These are phyloP conservation scores for Drosophila neotestacea DNA, from an alignment of 2,888 invertebrate species.

Conservation along the genomic window DNA sequence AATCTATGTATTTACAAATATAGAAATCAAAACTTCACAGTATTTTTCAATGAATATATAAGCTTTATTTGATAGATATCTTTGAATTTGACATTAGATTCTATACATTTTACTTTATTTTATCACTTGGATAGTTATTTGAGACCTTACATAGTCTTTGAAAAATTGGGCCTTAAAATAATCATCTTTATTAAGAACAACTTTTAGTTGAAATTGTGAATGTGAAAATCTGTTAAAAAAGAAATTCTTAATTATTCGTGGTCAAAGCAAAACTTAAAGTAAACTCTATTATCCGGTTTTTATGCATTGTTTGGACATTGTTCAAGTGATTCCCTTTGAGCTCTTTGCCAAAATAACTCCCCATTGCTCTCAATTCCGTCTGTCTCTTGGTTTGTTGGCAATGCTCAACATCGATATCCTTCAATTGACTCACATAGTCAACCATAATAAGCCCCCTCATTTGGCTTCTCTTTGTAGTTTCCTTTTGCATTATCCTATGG, in stretches of 20 bases:
- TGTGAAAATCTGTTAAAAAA: too few species aligned
- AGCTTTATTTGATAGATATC: too few species aligned
- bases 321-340: slow-evolving; percentile 33
- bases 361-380: slow-evolving; percentile 21
- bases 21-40: too few species aligned
- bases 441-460: slow-evolving; percentile 22
- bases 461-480: background rate
- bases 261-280: slow-evolving; percentile 1
- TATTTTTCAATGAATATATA: too few species aligned
- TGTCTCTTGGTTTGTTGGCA: slow-evolving; percentile 13
- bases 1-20: too few species aligned
- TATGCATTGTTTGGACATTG: slow-evolving; percentile 19
- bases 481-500: slow-evolving; percentile 1
- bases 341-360: slow-evolving; percentile 14
- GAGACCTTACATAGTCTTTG: too few species aligned
- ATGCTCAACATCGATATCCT: slow-evolving; percentile 12
- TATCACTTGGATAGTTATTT: too few species aligned
- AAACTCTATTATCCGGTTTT: slow-evolving; percentile 4
- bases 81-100: too few species aligned
- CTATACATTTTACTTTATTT: too few species aligned
- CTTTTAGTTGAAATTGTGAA: too few species aligned
- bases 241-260: slow-evolving; percentile 19
- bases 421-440: slow-evolving; percentile 38
- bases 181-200: too few species aligned
- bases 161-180: too few species aligned